Evolutionary conservation across 2,888 invertebrate species (phyloP).

Genomic region (Spilosoma lubricipeda): DNA sequence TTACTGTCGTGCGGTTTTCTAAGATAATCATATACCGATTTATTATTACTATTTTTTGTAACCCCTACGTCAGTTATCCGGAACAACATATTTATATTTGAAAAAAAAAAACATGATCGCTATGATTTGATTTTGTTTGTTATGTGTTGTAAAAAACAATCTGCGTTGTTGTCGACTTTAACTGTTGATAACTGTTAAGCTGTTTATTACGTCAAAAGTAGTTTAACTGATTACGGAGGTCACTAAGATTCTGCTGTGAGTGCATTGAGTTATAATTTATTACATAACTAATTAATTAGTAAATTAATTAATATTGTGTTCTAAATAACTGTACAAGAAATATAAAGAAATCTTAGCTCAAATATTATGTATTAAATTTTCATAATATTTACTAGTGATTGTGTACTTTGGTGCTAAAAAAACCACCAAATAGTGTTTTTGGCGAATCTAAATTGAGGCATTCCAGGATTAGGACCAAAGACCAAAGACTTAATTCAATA

Average conservation of each 20-base stretch:
- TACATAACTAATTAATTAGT: no score
- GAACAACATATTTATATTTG: slow-evolving; percentile 1
- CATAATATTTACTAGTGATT: neutral
- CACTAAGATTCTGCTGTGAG: neutral
- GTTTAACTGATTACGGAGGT: neutral
- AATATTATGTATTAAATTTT: neutral
- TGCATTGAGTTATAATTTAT: neutral
- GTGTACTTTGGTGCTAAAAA: no score
- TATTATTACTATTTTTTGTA: slow-evolving; percentile 9
- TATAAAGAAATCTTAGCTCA: no score
- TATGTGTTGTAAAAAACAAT: neutral
- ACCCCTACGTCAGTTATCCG: neutral
- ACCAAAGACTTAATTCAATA: no score
- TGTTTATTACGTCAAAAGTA: neutral
- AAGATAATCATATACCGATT: neutral
- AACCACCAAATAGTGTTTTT: no score
- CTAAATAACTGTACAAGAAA: neutral
- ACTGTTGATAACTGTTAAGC: slow-evolving; percentile 7
- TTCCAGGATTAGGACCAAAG: no score
- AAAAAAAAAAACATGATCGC: neutral
- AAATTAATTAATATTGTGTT: no score
- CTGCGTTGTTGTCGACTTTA: neutral
- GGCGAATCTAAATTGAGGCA: no score
- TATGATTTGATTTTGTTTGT: slow-evolving; percentile 4
- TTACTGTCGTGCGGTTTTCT: slow-evolving; percentile 3